Conservation (phyloP, 2,113 vertebrate species). For the Cygnus atratus region DNA sequence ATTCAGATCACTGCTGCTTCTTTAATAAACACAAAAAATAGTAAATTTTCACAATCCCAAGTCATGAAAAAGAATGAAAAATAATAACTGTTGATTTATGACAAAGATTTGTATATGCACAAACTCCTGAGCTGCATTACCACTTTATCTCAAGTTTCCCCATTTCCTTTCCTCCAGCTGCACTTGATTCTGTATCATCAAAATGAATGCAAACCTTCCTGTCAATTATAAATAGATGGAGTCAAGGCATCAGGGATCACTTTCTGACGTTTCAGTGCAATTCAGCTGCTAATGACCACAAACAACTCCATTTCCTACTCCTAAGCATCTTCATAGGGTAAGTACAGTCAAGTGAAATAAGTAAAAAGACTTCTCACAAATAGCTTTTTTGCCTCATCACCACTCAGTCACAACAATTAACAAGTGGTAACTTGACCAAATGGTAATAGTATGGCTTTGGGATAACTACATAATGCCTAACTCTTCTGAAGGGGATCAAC, state of each 20-base stretch:
- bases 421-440: neutral
- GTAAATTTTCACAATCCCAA: neutral
- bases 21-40: neutral
- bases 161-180: slow-evolving; percentile 20
- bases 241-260: neutral
- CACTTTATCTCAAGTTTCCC: neutral
- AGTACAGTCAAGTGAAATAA: neutral
- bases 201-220: neutral
- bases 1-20: neutral
- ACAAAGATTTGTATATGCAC: neutral
- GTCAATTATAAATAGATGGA: neutral
- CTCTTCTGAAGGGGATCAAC: neutral
- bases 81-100: slow-evolving; percentile 3
- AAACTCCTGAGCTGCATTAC: neutral
- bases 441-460: rapidly evolving
- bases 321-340: neutral
- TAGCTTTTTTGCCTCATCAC: neutral
- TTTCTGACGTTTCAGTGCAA: neutral
- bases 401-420: neutral
- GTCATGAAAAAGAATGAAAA: neutral
- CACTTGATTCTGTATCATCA: neutral
- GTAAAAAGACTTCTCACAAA: neutral
- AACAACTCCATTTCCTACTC: neutral
- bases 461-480: neutral
- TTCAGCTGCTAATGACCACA: neutral